These are phyloP conservation scores for Pachydiplax longipennis DNA, from an alignment of 2,888 invertebrate genomes.

Conservation along the genomic window DNA sequence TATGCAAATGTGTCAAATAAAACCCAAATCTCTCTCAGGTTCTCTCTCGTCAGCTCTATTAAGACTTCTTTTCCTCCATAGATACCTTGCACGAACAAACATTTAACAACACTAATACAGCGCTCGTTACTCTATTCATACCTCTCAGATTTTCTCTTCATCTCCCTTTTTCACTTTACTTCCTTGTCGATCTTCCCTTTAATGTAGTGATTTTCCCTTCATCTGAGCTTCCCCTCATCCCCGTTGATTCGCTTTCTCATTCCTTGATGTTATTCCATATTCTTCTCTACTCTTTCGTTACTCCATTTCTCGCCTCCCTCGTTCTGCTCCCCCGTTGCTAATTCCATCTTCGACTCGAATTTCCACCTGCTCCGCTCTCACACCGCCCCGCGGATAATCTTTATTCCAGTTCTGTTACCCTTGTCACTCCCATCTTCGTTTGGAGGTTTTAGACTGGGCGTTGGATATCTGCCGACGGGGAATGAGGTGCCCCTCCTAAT, in stretches of 20 bases:
- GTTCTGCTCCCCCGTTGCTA: neutral
- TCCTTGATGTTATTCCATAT: neutral
- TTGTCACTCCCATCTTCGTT: neutral
- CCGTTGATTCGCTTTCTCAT: neutral
- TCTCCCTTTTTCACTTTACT: neutral
- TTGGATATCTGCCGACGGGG: neutral
- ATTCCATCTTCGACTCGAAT: neutral
- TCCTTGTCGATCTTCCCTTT: neutral
- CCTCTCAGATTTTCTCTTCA: neutral
- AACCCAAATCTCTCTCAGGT: neutral
- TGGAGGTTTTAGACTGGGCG: neutral
- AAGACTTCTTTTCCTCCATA: neutral
- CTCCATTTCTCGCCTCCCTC: neutral
- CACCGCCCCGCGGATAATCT: neutral
- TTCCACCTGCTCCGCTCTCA: neutral
- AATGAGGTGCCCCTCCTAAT: neutral
- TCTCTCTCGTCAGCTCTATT: neutral
- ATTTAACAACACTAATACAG: neutral
- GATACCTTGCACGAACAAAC: neutral
- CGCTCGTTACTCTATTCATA: neutral
- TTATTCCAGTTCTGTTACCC: neutral
- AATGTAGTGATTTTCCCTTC: neutral
- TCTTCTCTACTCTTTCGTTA: neutral
- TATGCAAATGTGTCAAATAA: constrained; percentile 26
- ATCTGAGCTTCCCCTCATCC: neutral